Evolutionary conservation across 2,797 vertebrate species (phyloP).

Genomic region (Sardinella longiceps): DNA sequence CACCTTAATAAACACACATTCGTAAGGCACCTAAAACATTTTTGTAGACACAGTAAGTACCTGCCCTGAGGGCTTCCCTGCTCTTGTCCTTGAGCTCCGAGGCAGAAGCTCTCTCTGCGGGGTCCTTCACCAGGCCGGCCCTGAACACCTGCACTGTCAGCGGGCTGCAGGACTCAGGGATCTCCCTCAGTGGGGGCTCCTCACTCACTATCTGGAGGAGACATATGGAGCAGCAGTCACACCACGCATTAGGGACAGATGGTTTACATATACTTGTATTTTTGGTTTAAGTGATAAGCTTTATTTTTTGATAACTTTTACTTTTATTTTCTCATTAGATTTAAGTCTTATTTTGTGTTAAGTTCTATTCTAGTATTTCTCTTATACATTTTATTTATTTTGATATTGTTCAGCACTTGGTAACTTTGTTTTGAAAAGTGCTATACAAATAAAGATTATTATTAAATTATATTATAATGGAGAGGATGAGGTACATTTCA

Average conservation of each 20-base stretch:
- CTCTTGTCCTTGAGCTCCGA: slow-evolving; percentile 78
- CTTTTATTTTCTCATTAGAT: too few species aligned
- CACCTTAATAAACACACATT: not conserved
- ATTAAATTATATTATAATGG: too few species aligned
- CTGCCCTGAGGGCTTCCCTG: slow-evolving; percentile 80
- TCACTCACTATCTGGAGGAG: slow-evolving; percentile 86
- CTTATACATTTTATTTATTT: too few species aligned
- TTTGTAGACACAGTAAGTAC: slow-evolving; percentile 67
- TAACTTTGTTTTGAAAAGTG: too few species aligned
- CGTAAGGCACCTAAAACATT: not conserved
- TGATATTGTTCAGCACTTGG: too few species aligned
- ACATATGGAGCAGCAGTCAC: not conserved
- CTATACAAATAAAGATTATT: too few species aligned
- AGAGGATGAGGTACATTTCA: too few species aligned
- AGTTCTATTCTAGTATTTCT: too few species aligned
- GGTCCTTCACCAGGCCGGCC: slow-evolving; percentile 88
- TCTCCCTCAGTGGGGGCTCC: slow-evolving; percentile 90
- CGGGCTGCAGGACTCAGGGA: slow-evolving; percentile 85
- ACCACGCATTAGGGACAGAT: not conserved
- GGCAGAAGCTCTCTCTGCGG: slow-evolving; percentile 75
- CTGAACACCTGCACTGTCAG: slow-evolving; percentile 85
- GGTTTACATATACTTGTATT: too few species aligned
- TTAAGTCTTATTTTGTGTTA: too few species aligned
- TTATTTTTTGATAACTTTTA: too few species aligned
- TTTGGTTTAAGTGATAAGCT: too few species aligned